These are phyloP conservation scores for Ectobius pallidus DNA, from an alignment of 2,888 invertebrate genomes.

Conservation along the genomic window DNA sequence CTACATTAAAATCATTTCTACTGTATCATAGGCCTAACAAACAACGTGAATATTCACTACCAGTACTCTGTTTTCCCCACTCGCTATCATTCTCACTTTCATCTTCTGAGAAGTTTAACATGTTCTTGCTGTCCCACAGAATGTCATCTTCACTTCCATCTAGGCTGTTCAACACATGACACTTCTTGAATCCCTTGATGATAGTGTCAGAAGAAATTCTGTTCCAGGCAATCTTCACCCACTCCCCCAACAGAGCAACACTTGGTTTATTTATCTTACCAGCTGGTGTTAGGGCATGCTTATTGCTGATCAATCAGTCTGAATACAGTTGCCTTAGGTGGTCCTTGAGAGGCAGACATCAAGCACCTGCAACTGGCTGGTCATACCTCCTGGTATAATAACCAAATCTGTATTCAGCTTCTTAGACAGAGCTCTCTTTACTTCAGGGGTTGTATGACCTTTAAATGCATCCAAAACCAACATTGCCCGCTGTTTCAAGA, in stretches of 20 bases:
- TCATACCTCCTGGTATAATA: slow-evolving; percentile 40
- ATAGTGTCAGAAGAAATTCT: slow-evolving; percentile 4
- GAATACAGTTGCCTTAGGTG: slow-evolving; percentile 15
- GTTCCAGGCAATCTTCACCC: slow-evolving; percentile 28
- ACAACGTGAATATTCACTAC: too few relatives aligned
- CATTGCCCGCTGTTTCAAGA: slow-evolving; percentile 31
- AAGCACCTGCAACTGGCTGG: slow-evolving; percentile 31
- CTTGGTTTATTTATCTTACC: slow-evolving; percentile 32
- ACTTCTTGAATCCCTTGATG: slow-evolving; percentile 30
- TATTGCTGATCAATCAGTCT: slow-evolving; percentile 22
- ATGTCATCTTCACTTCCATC: slow-evolving; percentile 33
- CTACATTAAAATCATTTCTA: too few relatives aligned
- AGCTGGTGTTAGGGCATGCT: slow-evolving; percentile 13
- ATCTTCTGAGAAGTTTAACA: too few relatives aligned
- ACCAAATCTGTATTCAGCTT: slow-evolving; percentile 37
- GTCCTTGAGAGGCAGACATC: slow-evolving; percentile 38
- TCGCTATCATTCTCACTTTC: too few relatives aligned
- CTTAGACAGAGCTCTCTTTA: too few relatives aligned
- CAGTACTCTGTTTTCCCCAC: too few relatives aligned
- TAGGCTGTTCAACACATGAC: slow-evolving; percentile 29
- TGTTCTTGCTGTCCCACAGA: slow-evolving; percentile 33
- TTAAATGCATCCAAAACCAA: slow-evolving; percentile 35
- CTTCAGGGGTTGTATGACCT: slow-evolving; percentile 33
- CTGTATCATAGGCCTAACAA: too few relatives aligned
- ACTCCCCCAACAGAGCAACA: slow-evolving; percentile 7